Conservation (phyloP, 1,140 invertebrate species). For the Drosophila sproati region DNA sequence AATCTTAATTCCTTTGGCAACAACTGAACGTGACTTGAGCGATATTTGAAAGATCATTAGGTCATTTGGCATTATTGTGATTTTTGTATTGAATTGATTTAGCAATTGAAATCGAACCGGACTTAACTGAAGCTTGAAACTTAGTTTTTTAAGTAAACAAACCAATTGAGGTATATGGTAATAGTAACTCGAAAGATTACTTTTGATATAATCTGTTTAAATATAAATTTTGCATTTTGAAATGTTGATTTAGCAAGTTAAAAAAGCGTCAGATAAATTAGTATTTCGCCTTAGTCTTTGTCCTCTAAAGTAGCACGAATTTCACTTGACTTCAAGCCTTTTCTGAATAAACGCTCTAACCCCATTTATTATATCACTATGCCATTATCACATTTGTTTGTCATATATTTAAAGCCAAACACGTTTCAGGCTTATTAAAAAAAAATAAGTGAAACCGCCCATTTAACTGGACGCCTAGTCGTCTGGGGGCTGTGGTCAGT, state of each 20-base stretch:
- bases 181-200: too few species aligned
- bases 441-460: conserved; percentile 38
- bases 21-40: neutral
- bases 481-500: neutral
- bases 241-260: too few species aligned
- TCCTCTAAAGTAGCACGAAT: neutral
- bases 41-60: neutral
- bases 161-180: too few species aligned
- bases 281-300: neutral
- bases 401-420: conserved; percentile 46
- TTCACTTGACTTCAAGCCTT: conserved; percentile 6
- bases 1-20: conserved; percentile 1
- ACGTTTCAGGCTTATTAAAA: conserved; percentile 26
- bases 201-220: too few species aligned
- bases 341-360: neutral
- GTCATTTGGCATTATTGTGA: too few species aligned
- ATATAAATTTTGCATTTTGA: too few species aligned
- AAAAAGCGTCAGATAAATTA: neutral
- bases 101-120: too few species aligned
- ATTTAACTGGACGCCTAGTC: neutral
- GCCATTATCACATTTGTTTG: conserved; percentile 6
- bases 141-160: too few species aligned
- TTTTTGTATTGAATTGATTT: too few species aligned
- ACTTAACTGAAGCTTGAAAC: too few species aligned
- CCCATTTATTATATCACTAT: conserved; percentile 1